A percentile compares a stretch with the other conserved stretches of the same genome.
phyloP scores from a whole-genome alignment of 2,888 invertebrate species.

The Oligia latruncula region DNA sequence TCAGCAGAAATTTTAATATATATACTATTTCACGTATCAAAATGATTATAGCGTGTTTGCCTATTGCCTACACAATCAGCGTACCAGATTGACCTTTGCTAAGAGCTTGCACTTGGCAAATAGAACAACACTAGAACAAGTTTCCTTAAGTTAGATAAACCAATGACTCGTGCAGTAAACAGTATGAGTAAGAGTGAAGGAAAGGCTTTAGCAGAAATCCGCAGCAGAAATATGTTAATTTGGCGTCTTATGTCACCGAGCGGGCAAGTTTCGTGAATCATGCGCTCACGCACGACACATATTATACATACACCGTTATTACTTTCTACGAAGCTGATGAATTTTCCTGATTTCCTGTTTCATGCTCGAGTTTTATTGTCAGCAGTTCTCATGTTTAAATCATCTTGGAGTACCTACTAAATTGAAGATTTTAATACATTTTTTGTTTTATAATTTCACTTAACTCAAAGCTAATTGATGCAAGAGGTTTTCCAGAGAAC shows the following conservation, averaged over 20 bases:
- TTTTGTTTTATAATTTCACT: not conserved
- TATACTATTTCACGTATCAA: slow-evolving; percentile 2
- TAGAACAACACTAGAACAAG: slow-evolving; percentile 60
- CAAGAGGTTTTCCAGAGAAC: slow-evolving; percentile 1
- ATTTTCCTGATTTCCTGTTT: slow-evolving; percentile 71
- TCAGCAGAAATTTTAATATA: not conserved
- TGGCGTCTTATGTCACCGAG: slow-evolving; percentile 88
- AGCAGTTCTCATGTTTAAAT: slow-evolving; percentile 2
- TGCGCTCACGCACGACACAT: slow-evolving; percentile 76
- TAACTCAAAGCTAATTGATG: not conserved
- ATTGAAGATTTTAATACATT: not conserved
- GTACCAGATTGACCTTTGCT: slow-evolving; percentile 46
- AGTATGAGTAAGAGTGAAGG: slow-evolving; percentile 81
- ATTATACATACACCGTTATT: slow-evolving; percentile 85
- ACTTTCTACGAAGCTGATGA: slow-evolving; percentile 84
- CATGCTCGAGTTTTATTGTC: slow-evolving; percentile 50
- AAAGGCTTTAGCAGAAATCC: slow-evolving; percentile 79
- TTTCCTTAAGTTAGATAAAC: slow-evolving; percentile 65
- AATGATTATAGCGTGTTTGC: slow-evolving; percentile 11
- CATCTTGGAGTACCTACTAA: not conserved
- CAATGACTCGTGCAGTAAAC: slow-evolving; percentile 70
- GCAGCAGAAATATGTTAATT: slow-evolving; percentile 85
- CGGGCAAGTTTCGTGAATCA: slow-evolving; percentile 86
- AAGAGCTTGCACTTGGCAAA: slow-evolving; percentile 54
- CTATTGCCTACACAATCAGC: slow-evolving; percentile 30